These are phyloP conservation scores for Apodemia hepburni DNA, from an alignment of 2,888 invertebrate genomes.

Conservation along the genomic window DNA sequence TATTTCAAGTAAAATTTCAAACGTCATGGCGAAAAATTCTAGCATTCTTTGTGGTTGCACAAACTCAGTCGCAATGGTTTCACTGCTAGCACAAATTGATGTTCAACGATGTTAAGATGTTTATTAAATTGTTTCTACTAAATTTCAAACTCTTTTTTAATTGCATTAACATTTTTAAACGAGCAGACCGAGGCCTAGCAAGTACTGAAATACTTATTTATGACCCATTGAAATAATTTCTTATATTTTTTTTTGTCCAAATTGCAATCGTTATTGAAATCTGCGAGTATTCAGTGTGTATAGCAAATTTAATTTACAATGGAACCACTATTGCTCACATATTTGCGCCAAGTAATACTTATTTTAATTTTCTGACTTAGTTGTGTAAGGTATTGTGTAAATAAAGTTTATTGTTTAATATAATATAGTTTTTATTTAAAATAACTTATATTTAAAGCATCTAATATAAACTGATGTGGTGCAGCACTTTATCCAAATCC, in stretches of 20 bases:
- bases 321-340: background rate
- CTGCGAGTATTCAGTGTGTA: too few relatives aligned
- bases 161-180: too few relatives aligned
- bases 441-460: conserved; percentile 19
- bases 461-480: conserved; percentile 23
- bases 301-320: too few relatives aligned
- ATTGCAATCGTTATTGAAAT: too few relatives aligned
- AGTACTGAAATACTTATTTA: too few relatives aligned
- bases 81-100: too few relatives aligned
- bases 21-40: background rate
- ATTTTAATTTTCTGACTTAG: background rate
- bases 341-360: background rate
- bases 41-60: background rate
- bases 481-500: conserved; percentile 46
- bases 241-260: too few relatives aligned
- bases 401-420: conserved; percentile 14
- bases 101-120: too few relatives aligned
- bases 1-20: background rate
- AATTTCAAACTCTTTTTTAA: too few relatives aligned
- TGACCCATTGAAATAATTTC: too few relatives aligned
- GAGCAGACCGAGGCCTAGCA: too few relatives aligned
- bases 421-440: conserved; percentile 19
- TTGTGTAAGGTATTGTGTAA: background rate
- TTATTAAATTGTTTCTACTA: too few relatives aligned
- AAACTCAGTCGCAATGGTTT: background rate